A percentile compares a stretch with the other conserved stretches of the same genome.
Evolutionary conservation across 2,797 vertebrate species (phyloP).

Genomic region (Lagocephalus sceleratus): DNA sequence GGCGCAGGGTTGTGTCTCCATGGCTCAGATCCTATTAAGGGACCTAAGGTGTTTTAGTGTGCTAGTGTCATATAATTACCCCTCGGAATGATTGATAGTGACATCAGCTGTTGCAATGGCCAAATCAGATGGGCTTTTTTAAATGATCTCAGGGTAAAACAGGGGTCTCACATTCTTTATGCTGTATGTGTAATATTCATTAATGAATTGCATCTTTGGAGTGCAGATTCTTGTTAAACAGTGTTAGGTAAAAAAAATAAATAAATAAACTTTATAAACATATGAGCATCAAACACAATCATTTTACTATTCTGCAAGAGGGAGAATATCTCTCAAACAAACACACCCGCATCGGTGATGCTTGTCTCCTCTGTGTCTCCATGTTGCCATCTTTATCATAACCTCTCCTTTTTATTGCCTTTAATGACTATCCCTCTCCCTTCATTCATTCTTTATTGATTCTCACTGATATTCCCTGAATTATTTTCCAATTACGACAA

Average conservation of each 20-base stretch:
- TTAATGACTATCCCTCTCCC: conserved; percentile 81
- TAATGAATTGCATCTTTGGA: not conserved
- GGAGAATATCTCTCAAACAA: conserved; percentile 11
- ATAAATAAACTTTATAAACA: not conserved
- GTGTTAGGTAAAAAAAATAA: too few species aligned
- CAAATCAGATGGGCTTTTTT: conserved; percentile 23
- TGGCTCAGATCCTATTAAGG: conserved; percentile 66
- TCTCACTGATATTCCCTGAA: conserved; percentile 75
- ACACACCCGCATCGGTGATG: conserved; percentile 3
- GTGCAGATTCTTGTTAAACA: too few species aligned
- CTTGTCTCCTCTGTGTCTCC: conserved; percentile 68
- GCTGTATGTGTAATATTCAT: conserved; percentile 11
- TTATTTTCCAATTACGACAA: conserved; percentile 82
- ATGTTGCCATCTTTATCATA: conserved; percentile 80
- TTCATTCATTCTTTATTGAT: conserved; percentile 86
- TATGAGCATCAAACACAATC: not conserved
- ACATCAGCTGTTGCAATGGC: conserved; percentile 27
- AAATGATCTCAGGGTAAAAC: conserved; percentile 21
- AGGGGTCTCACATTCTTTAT: not conserved
- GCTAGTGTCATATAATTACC: conserved; percentile 62
- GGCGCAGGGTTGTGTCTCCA: conserved; percentile 53
- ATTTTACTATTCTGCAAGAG: conserved; percentile 5
- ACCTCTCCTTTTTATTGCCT: conserved; percentile 78
- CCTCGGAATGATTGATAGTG: conserved; percentile 59
- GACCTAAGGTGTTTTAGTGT: conserved; percentile 64